These are phyloP conservation scores for Micromys minutus DNA, from an alignment of 2,113 vertebrate genomes.

Conservation along the genomic window DNA sequence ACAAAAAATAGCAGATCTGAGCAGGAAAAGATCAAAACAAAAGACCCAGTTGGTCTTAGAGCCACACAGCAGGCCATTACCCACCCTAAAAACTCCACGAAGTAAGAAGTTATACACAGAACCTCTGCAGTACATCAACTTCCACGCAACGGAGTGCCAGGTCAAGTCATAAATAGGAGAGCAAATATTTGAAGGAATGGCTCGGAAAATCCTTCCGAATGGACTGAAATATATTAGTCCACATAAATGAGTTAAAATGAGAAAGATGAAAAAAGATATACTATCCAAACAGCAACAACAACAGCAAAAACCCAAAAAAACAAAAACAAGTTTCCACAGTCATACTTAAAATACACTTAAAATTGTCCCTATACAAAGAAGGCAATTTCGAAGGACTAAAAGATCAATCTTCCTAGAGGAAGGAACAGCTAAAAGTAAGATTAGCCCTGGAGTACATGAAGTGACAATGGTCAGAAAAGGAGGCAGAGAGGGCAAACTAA, in stretches of 20 bases:
- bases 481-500: background rate
- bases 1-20: background rate
- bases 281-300: background rate
- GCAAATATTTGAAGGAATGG: background rate
- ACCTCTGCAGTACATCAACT: no score
- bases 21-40: background rate
- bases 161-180: background rate
- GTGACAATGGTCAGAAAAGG: background rate
- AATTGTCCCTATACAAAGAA: background rate
- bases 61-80: rapidly evolving
- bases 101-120: background rate
- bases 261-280: background rate
- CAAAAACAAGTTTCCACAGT: background rate
- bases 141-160: rapidly evolving
- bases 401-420: no score
- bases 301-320: no score
- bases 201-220: background rate
- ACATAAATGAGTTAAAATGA: background rate
- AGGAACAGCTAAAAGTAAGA: no score
- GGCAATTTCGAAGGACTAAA: background rate
- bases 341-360: background rate
- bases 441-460: background rate
- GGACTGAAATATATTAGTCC: background rate
- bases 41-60: background rate
- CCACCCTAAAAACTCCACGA: background rate